Evolutionary conservation across 2,797 vertebrate genomes (phyloP).

Genomic region (Acridotheres tristis): DNA sequence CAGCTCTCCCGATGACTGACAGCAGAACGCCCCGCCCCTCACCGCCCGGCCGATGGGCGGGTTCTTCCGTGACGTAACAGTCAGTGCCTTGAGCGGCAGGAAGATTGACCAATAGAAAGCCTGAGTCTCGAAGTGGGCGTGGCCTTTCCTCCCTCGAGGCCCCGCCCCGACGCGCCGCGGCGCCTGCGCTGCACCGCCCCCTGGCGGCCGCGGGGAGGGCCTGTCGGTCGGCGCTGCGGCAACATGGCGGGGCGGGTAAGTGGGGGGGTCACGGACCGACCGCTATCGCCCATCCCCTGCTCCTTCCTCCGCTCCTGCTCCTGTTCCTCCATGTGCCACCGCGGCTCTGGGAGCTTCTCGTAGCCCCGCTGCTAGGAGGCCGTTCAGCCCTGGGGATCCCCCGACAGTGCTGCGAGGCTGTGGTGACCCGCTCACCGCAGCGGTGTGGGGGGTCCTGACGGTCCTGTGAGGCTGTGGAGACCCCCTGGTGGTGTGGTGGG

Average conservation of each 20-base stretch:
- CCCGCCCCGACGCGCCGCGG: not conserved
- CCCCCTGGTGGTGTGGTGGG: not conserved
- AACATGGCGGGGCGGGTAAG: slow-evolving; percentile 55
- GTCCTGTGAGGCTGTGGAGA: not conserved
- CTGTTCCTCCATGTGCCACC: not conserved
- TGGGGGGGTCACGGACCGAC: not conserved
- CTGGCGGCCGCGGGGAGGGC: not conserved
- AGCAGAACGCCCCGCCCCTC: fast-evolving
- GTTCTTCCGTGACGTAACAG: fast-evolving
- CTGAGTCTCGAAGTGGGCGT: fast-evolving
- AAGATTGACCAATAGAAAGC: fast-evolving
- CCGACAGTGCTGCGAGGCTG: not conserved
- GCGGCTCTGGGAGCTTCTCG: not conserved
- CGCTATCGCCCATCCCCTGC: not conserved
- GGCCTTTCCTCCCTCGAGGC: fast-evolving
- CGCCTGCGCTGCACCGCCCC: not conserved
- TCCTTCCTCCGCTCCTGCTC: not conserved
- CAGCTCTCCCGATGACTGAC: fast-evolving
- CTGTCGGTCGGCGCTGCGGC: not conserved
- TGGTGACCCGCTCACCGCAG: not conserved
- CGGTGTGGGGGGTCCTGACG: not conserved
- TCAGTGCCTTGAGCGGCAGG: not conserved
- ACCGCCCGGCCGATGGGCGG: fast-evolving
- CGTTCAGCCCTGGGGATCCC: not conserved
- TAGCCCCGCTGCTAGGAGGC: not conserved